phyloP scores from a whole-genome alignment of 2,113 vertebrate genomes.

The Aldabrachelys gigantea region DNA sequence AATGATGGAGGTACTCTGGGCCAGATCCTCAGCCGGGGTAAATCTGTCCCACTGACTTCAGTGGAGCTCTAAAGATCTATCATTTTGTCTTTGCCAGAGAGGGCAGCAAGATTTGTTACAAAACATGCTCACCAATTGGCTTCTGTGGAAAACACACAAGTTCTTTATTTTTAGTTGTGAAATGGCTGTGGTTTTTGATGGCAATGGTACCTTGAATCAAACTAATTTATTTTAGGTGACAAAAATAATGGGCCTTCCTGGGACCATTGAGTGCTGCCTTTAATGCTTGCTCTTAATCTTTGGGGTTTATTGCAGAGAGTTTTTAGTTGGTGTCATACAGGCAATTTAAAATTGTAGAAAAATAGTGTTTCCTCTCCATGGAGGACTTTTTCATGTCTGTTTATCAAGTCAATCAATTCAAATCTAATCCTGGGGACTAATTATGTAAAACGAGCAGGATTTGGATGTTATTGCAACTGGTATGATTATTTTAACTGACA shows the following conservation, averaged over 20 bases:
- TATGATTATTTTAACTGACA: slow-evolving; percentile 17
- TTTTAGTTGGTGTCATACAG: not conserved
- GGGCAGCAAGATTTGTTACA: slow-evolving; percentile 7
- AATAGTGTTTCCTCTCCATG: not conserved
- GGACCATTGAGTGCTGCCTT: slow-evolving; percentile 7
- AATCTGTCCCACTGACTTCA: not conserved
- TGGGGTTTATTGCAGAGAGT: not conserved
- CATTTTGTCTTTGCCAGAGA: slow-evolving; percentile 10
- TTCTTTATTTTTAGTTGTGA: slow-evolving; percentile 43
- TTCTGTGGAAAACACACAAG: slow-evolving; percentile 35
- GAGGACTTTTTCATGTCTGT: not conserved
- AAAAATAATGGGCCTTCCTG: slow-evolving; percentile 16
- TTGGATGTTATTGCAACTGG: not conserved
- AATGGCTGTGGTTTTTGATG: not conserved
- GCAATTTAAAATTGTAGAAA: not conserved
- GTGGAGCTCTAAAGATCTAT: not conserved
- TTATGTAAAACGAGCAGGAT: not conserved
- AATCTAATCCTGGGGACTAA: not conserved
- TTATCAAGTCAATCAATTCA: not conserved
- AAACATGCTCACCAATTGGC: not conserved
- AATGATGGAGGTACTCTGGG: not conserved
- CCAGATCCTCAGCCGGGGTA: not conserved
- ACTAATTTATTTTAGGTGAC: slow-evolving; percentile 24
- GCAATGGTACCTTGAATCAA: slow-evolving; percentile 26
- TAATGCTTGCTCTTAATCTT: not conserved